These are phyloP conservation scores for Euphydryas editha DNA, from an alignment of 2,888 invertebrate genomes.

Conservation along the genomic window DNA sequence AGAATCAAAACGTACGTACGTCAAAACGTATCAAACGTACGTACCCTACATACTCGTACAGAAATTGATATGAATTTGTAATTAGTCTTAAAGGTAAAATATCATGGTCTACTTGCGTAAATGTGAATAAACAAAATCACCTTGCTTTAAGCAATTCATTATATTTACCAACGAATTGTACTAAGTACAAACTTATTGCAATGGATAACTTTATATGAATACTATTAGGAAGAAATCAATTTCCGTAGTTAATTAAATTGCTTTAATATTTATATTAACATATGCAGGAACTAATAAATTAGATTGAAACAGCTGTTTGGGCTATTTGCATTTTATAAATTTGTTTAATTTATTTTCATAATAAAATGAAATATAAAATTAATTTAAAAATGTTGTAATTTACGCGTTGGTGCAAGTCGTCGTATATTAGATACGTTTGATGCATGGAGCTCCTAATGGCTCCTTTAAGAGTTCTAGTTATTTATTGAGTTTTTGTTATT, in stretches of 20 bases:
- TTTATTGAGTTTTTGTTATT: no score
- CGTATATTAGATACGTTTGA: no score
- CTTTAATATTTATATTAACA: not conserved
- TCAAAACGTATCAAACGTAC: no score
- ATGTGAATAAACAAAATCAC: not conserved
- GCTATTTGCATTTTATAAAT: not conserved
- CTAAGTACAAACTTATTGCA: not conserved
- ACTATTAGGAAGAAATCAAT: not conserved
- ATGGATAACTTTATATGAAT: not conserved
- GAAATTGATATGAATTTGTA: not conserved
- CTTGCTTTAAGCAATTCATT: not conserved
- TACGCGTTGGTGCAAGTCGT: no score
- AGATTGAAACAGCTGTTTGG: no score
- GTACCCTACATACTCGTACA: not conserved
- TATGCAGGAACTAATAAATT: not conserved
- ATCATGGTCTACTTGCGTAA: not conserved
- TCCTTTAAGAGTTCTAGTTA: no score
- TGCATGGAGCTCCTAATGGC: no score
- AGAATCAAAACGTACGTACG: no score
- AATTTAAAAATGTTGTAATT: no score
- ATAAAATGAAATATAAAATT: no score
- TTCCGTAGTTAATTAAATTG: not conserved
- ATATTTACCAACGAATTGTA: not conserved
- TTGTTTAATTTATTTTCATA: not conserved
- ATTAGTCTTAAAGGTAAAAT: not conserved